Evolutionary conservation across 2,888 invertebrate species (phyloP).

Genomic region (Pachliopta kotzebuea): DNA sequence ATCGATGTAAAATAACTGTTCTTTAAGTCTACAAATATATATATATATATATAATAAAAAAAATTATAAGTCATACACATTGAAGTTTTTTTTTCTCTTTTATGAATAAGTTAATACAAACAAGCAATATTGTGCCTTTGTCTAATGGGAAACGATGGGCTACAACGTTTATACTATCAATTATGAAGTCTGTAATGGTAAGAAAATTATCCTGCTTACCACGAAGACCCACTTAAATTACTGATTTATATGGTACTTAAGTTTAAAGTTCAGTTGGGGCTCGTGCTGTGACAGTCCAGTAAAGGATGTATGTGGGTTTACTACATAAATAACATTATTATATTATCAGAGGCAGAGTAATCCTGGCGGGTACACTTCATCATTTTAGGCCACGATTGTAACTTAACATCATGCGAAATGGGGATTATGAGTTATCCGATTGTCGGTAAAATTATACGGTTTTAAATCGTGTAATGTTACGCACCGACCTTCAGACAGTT

Average conservation of each 20-base stretch:
- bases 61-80: no score
- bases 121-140: slow-evolving; percentile 5
- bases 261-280: neutral
- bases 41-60: no score
- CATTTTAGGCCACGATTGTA: no score
- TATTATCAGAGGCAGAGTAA: neutral
- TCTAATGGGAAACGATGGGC: neutral
- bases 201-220: neutral
- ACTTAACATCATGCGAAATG: no score
- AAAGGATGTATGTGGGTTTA: slow-evolving; percentile 2
- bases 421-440: no score
- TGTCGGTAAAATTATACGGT: neutral
- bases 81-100: no score
- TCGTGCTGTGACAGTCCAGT: neutral
- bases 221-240: neutral
- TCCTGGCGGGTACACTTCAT: no score
- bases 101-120: no score
- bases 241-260: neutral
- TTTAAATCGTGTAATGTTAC: slow-evolving; percentile 6
- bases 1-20: no score
- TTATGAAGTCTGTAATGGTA: neutral
- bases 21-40: no score
- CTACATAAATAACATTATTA: neutral
- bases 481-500: slow-evolving; percentile 2
- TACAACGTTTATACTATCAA: neutral